Evolutionary conservation across 2,797 vertebrate species (phyloP).

Genomic region (Diglossa cyanea): DNA sequence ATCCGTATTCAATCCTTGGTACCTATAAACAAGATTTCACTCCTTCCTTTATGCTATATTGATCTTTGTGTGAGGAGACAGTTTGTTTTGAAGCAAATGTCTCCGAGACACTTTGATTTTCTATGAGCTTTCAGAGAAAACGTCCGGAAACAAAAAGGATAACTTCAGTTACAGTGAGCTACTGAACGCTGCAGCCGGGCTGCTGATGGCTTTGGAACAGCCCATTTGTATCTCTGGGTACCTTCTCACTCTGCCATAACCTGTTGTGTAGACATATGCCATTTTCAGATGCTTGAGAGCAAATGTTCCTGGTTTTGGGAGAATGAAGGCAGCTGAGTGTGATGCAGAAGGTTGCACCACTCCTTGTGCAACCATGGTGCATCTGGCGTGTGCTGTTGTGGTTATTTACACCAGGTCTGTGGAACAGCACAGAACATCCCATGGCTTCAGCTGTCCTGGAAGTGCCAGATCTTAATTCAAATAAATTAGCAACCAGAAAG

Average conservation of each 20-base stretch:
- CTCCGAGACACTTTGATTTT: background rate
- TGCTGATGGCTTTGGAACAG: background rate
- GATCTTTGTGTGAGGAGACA: background rate
- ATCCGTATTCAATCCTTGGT: background rate
- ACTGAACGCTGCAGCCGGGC: fast-evolving
- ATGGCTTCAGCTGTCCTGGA: background rate
- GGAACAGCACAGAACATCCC: fast-evolving
- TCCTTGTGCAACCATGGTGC: background rate
- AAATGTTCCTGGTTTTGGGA: background rate
- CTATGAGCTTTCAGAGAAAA: background rate
- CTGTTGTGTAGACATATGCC: background rate
- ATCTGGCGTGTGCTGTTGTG: fast-evolving
- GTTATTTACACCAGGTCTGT: background rate
- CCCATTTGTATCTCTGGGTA: background rate
- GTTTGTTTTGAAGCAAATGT: background rate
- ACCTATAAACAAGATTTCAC: background rate
- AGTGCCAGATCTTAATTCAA: background rate
- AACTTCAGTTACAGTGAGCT: background rate
- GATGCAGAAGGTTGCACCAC: background rate
- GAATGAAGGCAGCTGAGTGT: background rate
- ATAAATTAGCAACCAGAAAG: background rate
- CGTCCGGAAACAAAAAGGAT: background rate
- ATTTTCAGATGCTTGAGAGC: background rate
- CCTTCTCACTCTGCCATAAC: background rate
- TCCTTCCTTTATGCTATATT: background rate